These are phyloP conservation scores for Camponotus fellah DNA, from an alignment of 2,888 invertebrate genomes.

Conservation along the genomic window DNA sequence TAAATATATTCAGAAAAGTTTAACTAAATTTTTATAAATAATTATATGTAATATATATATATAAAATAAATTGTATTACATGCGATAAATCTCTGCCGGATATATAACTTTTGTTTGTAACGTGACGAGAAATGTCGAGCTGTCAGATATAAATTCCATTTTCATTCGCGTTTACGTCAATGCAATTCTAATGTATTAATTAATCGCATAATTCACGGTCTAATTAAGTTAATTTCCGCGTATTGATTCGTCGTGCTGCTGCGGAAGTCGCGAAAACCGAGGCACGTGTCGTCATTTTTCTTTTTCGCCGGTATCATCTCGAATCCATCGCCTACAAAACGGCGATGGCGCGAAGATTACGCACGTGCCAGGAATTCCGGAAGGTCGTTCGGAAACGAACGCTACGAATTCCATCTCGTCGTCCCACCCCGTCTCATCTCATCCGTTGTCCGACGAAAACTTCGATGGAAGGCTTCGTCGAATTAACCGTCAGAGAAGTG, in stretches of 20 bases:
- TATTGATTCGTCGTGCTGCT: not conserved
- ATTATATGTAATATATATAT: no score
- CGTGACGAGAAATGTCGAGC: not conserved
- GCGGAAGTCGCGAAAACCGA: not conserved
- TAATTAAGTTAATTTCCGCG: not conserved
- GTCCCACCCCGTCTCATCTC: not conserved
- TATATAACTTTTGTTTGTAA: not conserved
- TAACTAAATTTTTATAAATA: no score
- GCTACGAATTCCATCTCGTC: conserved; percentile 54
- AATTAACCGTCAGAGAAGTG: conserved; percentile 44
- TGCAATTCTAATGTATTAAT: not conserved
- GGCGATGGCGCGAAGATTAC: conserved; percentile 70
- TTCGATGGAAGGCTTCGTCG: conserved; percentile 37
- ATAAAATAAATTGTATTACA: no score
- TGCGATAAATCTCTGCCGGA: not conserved
- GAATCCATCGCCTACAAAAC: conserved; percentile 64
- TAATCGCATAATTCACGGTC: not conserved
- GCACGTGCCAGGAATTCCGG: conserved; percentile 70
- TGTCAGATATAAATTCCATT: not conserved
- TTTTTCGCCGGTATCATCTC: conserved; percentile 53
- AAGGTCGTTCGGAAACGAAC: conserved; percentile 53
- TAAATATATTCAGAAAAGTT: no score
- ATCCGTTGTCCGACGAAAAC: conserved; percentile 33
- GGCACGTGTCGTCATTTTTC: conserved; percentile 49
- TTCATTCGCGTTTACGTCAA: not conserved